Conservation (phyloP, 1,140 invertebrate genomes). For the Bombus impatiens region DNA sequence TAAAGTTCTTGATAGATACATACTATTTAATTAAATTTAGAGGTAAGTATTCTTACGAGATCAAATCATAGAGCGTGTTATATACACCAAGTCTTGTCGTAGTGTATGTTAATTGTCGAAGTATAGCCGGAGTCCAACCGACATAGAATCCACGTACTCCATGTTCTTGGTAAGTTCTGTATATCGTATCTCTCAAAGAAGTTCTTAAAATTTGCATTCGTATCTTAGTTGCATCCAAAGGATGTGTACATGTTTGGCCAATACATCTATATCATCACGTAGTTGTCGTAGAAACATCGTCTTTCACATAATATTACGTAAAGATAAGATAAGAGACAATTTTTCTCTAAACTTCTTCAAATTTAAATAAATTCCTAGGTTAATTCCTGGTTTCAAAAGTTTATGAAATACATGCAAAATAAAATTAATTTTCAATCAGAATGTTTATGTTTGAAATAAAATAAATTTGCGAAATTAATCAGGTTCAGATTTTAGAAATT, state of each 20-base stretch:
- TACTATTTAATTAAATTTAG: neutral
- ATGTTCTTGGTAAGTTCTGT: conserved; percentile 82
- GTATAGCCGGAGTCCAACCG: conserved; percentile 85
- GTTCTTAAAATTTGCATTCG: conserved; percentile 86
- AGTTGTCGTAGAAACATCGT: neutral
- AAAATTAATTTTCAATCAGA: neutral
- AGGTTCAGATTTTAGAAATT: neutral
- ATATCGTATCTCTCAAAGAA: conserved; percentile 70
- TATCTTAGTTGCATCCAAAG: conserved; percentile 87
- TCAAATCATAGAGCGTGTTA: conserved; percentile 83
- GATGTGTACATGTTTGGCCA: conserved; percentile 85
- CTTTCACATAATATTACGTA: neutral
- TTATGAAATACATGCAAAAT: neutral
- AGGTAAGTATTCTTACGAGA: conserved; percentile 27
- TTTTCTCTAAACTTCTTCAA: neutral
- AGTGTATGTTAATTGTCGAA: conserved; percentile 87
- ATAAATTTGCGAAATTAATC: neutral
- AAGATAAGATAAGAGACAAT: neutral
- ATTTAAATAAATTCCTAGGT: neutral
- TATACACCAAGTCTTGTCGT: conserved; percentile 87
- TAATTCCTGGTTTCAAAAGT: neutral
- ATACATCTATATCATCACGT: neutral
- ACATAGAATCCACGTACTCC: conserved; percentile 84
- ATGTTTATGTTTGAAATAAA: neutral
- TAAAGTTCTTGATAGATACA: neutral